A percentile compares a stretch with the other conserved stretches of the same genome.
These are phyloP conservation scores for Macaria liturata DNA, from an alignment of 2,888 invertebrate genomes.

Conservation along the genomic window DNA sequence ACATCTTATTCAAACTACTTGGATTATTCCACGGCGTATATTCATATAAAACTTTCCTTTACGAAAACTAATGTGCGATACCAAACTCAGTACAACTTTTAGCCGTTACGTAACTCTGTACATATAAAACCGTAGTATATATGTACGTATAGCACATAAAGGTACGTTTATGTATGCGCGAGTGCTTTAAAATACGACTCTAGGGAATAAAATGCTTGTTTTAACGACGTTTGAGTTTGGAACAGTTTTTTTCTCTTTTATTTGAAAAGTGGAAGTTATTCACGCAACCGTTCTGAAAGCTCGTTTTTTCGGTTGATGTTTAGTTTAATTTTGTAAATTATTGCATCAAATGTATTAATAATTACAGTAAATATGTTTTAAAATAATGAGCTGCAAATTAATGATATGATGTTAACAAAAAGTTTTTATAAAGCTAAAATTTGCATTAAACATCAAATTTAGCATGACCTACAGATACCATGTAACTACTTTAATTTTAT, in stretches of 20 bases:
- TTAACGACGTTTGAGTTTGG: background rate
- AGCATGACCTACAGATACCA: too few relatives aligned
- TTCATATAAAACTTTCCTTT: background rate
- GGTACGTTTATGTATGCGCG: slow-evolving; percentile 1
- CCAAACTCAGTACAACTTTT: background rate
- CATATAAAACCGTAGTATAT: background rate
- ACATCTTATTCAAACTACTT: too few relatives aligned
- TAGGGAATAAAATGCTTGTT: slow-evolving; percentile 2
- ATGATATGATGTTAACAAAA: too few relatives aligned
- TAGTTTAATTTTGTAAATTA: background rate
- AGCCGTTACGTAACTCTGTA: slow-evolving; percentile 21
- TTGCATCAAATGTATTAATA: too few relatives aligned
- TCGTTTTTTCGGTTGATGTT: background rate
- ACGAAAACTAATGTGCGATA: too few relatives aligned
- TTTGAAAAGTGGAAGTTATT: background rate
- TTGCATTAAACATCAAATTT: too few relatives aligned
- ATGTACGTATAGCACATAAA: background rate
- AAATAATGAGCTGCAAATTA: too few relatives aligned
- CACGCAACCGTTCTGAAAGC: background rate
- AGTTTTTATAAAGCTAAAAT: too few relatives aligned
- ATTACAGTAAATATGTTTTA: too few relatives aligned
- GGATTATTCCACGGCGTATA: too few relatives aligned
- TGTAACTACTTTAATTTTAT: too few relatives aligned
- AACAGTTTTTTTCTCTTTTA: background rate
- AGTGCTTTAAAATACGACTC: slow-evolving; percentile 8